Evolutionary conservation across 2,113 vertebrate genomes (phyloP).

Genomic region (Natator depressus): DNA sequence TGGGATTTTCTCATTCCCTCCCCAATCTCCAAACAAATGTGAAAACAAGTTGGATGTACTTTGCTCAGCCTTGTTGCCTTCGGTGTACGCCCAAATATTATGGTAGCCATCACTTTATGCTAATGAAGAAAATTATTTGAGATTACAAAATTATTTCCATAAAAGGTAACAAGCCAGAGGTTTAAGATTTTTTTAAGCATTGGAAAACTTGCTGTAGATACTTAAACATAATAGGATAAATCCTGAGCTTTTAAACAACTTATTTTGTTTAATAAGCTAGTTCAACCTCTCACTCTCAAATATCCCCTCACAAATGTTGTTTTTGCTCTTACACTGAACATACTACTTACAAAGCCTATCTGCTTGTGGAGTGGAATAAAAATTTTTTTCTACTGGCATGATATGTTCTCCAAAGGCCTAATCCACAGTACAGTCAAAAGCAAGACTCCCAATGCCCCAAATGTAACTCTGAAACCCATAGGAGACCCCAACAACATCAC

Average conservation of each 20-base stretch:
- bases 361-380: not conserved
- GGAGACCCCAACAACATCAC: not conserved
- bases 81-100: not conserved
- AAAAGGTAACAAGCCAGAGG: not conserved
- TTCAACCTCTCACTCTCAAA: not conserved
- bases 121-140: not conserved
- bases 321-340: not conserved
- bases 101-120: not conserved
- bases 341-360: not conserved
- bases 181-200: not conserved
- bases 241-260: not conserved
- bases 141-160: not conserved
- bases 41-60: not conserved
- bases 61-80: not conserved
- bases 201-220: not conserved
- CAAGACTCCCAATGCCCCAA: not conserved
- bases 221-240: not conserved
- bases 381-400: not conserved
- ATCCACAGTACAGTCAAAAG: not conserved
- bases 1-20: not conserved
- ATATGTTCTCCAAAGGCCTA: too few species aligned
- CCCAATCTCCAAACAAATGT: not conserved
- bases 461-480: not conserved
- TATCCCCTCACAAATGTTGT: not conserved
- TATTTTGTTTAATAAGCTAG: not conserved